Base-by-base conservation (phyloP, 1,140 invertebrate genomes). In the Aphis gossypii region DNA sequence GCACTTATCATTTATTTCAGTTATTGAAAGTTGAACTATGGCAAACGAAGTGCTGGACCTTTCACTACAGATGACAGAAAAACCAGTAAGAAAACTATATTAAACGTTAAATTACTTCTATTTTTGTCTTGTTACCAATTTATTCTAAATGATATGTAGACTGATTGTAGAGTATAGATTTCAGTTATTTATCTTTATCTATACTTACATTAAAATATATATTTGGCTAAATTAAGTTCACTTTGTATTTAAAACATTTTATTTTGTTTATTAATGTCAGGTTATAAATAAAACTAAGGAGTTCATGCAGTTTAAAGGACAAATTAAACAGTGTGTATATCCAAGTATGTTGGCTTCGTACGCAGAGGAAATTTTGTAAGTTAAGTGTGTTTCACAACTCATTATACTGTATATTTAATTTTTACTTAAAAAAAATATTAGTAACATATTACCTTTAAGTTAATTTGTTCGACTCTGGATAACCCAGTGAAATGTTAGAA, bases 361-460 rank as follows among this genome's bases (percentile, higher is more conserved):
- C 41, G 38, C 44, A 2, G 90, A 48, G 9, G 90, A 92, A 41
- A 92, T 92, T 83, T 51, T 92, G 90, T 92, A 83, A 92, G 90
- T 92, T 20, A 5, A 35, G 3, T 25, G 6, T n/a, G 76, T 82
- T 76, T 44, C 2, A 25, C 21, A 14, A 21, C 8, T 76, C 51
- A 41, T 68, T 56, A 18, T 35, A 48, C 4, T 14, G 11, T n/a
- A n/a, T n/a, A 76, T 92, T 48, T 4, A 7, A 25, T 38, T 41
- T 38, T 20, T 41, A 7, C 18, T 35, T 9, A 46, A 46, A 83
- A 21, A 83, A 38, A 54, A 54, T 54, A 9, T 54, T 54, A 7
- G 20, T 23, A 23, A 23, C 21, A 54, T 7, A 23, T 54, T 54
- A 6, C 21, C 20, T 54, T 54, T 54, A 54, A 54, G 7, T 54